Percentiles rank a stretch among this genome's conserved stretches.
phyloP scores from a whole-genome alignment of 1,140 invertebrate species.

The Formica exsecta region DNA sequence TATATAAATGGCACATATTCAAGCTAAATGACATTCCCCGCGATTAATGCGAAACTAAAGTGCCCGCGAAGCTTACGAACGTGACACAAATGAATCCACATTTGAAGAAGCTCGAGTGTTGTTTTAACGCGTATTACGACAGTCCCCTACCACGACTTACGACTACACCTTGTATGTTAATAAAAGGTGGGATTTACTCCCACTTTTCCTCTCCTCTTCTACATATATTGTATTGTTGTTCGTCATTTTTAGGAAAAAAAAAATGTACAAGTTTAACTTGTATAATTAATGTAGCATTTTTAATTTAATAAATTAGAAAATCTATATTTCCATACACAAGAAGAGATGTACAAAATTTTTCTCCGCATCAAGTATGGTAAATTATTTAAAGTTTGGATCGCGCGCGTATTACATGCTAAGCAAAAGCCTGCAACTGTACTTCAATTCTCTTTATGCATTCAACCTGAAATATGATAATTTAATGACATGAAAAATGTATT shows the following conservation, averaged over 20 bases:
- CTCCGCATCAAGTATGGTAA: not conserved
- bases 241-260: not conserved
- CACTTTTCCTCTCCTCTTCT: constrained; percentile 1
- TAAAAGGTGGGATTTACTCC: constrained; percentile 46
- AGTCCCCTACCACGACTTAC: not conserved
- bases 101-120: constrained; percentile 45
- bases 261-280: not conserved
- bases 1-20: not conserved
- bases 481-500: constrained; percentile 34
- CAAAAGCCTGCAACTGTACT: not conserved
- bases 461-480: constrained; percentile 15
- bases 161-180: constrained; percentile 23
- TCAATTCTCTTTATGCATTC: not conserved
- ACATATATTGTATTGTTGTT: not conserved
- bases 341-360: not conserved
- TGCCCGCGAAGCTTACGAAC: constrained; percentile 20
- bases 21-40: too few species aligned
- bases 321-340: not conserved
- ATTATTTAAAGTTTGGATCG: not conserved
- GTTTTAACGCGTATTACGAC: constrained; percentile 14
- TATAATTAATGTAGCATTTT: not conserved
- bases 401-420: not conserved
- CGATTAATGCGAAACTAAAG: not conserved
- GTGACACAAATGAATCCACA: constrained; percentile 26
- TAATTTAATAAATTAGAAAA: not conserved